Base-by-base conservation (phyloP, 2,113 vertebrate species). In the Excalfactoria chinensis region DNA sequence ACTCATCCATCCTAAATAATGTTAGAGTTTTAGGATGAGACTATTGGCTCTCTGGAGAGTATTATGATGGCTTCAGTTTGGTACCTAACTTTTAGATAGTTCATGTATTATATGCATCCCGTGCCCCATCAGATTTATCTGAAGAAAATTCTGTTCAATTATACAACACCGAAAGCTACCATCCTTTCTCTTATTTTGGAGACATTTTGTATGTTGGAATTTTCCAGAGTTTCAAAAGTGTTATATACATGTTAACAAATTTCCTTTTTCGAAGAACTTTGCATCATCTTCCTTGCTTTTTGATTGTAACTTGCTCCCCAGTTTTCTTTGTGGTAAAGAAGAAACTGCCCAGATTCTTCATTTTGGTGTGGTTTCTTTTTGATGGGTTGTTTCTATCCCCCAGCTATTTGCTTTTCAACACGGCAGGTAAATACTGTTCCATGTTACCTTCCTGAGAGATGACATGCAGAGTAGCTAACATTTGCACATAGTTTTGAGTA, bases 1-100 rank as follows among this genome's bases (percentile, higher is more conserved):
- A 73, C 32, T 88, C 80, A 32, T 83, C 93, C 32, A 91, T 95
- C 79, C 88, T 83, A 93, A 80, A 80, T 95, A 90, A 89, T 94
- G 77, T 91, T 95, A 56, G 51, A 55, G 69, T 86, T 96, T 95
- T 86, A 91, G 85, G 82, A 48, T 83, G 55, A 72, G 75, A 94
- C 94, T 93, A 93, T 70, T 94, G 88, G 64, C 64, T 83, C 68
- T 88, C 75, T 84, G 88, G 92, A 91, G 88, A 86, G 86, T 56
- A 89, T 86, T 89, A 56, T 83, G 60, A 90, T 87, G 76, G 68
- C 72, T 95, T 93, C 66, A 51, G 79, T 77, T 60, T 78, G 62
- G 44, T 93, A 87, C 64, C 59, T 85, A 76, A 85, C 55, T 95
- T 92, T 67, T 14, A 86, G 63, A 67, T 56, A 60, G 70, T 25